Percentiles rank a stretch among this genome's conserved stretches.
phyloP scores from a whole-genome alignment of 2,888 invertebrate genomes.

The Nudaria mundana region DNA sequence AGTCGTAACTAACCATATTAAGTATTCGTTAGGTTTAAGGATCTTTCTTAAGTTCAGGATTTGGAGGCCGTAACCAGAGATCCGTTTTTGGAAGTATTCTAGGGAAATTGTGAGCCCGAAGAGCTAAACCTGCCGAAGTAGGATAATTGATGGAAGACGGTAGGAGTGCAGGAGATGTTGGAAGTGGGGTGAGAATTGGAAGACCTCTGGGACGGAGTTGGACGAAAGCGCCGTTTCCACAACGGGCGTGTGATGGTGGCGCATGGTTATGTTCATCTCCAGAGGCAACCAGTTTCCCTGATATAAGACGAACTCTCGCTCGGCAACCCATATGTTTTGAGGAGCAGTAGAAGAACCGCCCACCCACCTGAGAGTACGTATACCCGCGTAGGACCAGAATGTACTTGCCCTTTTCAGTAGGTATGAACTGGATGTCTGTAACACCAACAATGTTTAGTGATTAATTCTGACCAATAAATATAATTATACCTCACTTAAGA shows the following conservation, averaged over 20 bases:
- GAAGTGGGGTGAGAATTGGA: constrained; percentile 27
- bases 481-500: too few relatives aligned
- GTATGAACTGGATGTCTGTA: constrained; percentile 76
- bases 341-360: constrained; percentile 75
- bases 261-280: constrained; percentile 71
- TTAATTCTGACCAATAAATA: constrained; percentile 11
- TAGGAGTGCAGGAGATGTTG: constrained; percentile 39
- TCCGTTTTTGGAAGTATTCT: constrained; percentile 70
- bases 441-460: constrained; percentile 36
- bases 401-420: constrained; percentile 76
- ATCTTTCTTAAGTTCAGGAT: constrained; percentile 62
- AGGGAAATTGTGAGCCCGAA: constrained; percentile 66
- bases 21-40: constrained; percentile 23
- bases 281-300: constrained; percentile 64
- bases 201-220: constrained; percentile 61
- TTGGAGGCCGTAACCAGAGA: constrained; percentile 57
- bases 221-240: constrained; percentile 73
- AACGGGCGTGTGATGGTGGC: constrained; percentile 73
- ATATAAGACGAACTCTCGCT: constrained; percentile 63
- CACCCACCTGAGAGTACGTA: constrained; percentile 75
- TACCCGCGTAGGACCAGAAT: constrained; percentile 71
- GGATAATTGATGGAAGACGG: constrained; percentile 55
- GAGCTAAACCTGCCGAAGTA: constrained; percentile 55
- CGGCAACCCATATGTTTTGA: constrained; percentile 75
- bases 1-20: too few relatives aligned